Percentiles rank a stretch among this genome's conserved stretches.
These are phyloP conservation scores for Cairina moschata DNA, from an alignment of 2,113 vertebrate species.

Conservation along the genomic window DNA sequence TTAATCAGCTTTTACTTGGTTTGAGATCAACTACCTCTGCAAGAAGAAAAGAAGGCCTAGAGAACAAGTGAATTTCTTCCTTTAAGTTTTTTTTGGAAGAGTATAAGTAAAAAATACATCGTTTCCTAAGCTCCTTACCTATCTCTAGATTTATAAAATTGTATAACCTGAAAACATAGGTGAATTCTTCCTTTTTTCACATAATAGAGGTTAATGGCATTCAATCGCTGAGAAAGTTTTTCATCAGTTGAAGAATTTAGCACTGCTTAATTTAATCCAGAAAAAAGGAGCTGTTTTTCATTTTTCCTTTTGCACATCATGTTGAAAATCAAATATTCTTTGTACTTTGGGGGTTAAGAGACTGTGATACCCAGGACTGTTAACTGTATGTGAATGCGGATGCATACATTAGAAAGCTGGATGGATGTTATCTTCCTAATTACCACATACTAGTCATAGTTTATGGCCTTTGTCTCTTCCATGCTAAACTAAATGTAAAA, in stretches of 20 bases:
- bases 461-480: background rate
- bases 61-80: background rate
- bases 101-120: background rate
- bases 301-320: background rate
- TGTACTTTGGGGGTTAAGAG: background rate
- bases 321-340: background rate
- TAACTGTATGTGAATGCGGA: background rate
- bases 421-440: background rate
- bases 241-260: background rate
- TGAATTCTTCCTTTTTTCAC: background rate
- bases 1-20: background rate
- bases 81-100: background rate
- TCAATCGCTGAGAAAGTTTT: background rate
- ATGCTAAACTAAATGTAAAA: background rate
- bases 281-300: background rate
- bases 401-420: background rate
- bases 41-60: background rate
- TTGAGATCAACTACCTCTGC: background rate
- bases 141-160: background rate
- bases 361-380: background rate
- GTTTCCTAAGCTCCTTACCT: background rate
- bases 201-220: background rate
- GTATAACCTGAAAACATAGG: background rate
- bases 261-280: background rate
- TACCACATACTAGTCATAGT: background rate